These are phyloP conservation scores for Cotesia glomerata DNA, from an alignment of 1,140 invertebrate species.

Conservation along the genomic window DNA sequence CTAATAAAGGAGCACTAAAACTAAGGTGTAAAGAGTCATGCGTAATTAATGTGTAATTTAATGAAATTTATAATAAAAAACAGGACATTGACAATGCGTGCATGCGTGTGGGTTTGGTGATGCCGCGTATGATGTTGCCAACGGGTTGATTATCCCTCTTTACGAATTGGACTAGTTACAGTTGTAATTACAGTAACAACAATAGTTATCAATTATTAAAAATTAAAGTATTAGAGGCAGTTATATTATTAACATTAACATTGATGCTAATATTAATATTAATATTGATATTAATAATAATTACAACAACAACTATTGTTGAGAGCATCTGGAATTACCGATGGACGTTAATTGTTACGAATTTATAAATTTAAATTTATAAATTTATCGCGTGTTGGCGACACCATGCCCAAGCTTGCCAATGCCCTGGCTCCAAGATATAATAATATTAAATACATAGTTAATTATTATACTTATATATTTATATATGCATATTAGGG, in stretches of 20 bases:
- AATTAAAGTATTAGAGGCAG: too few relatives aligned
- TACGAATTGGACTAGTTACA: not conserved
- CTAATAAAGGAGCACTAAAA: slow-evolving; percentile 57
- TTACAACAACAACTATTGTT: slow-evolving; percentile 1
- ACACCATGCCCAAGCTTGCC: slow-evolving; percentile 71
- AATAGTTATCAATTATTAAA: not conserved
- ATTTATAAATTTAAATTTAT: too few relatives aligned
- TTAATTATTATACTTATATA: slow-evolving; percentile 18
- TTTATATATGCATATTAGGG: not conserved
- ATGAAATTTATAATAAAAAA: slow-evolving; percentile 35
- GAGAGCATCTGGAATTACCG: slow-evolving; percentile 33
- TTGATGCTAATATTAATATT: too few relatives aligned
- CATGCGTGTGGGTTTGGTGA: slow-evolving; percentile 62
- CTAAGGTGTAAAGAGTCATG: slow-evolving; percentile 44
- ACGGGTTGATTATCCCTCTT: slow-evolving; percentile 38
- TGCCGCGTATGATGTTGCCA: slow-evolving; percentile 63
- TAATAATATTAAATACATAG: slow-evolving; percentile 30
- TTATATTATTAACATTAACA: too few relatives aligned
- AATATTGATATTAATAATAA: not conserved
- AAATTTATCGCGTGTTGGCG: slow-evolving; percentile 59
- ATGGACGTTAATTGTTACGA: slow-evolving; percentile 42
- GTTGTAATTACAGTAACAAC: not conserved
- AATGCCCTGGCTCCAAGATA: slow-evolving; percentile 79
- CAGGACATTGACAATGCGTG: slow-evolving; percentile 65
- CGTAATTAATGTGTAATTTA: slow-evolving; percentile 47